Base-by-base conservation (phyloP, 1,140 invertebrate genomes). In the Augochlora pura region DNA sequence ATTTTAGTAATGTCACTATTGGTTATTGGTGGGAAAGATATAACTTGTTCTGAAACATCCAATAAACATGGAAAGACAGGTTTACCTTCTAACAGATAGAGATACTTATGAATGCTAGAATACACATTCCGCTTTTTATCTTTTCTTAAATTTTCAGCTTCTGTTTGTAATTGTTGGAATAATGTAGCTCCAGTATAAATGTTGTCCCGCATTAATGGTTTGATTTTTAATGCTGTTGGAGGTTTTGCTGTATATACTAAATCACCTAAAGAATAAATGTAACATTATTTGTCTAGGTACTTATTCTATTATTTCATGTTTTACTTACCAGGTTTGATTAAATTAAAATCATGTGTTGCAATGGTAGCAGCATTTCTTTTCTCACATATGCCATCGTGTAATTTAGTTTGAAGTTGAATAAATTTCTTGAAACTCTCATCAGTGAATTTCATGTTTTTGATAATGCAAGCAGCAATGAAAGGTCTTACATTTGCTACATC, bases 1-100 rank as follows among this genome's bases (percentile, higher is more conserved):
- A 96, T 95, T 94, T 97, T 97, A 6, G 96, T 96, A 81, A 94
- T 92, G 62, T 97, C 96, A 85, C 96, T 95, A 90, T 97, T 97
- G 21, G 96, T 97, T 64, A 98, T 96, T 1, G 97, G 97, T 68
- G 97, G 97, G 88, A 98, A 96, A 27, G 96, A 97, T 81, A 98
- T 95, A 1, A 97, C 96, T 75, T 93, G 93, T 6, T 94, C 93
- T 25, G 91, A 91, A 14, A 92, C 89, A 90, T 96, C 95, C 70
- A 95, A 77, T 39, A 97, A 88, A 88, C 95, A 97, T 0, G 96
- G 96, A 90, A 95, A 97, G 18, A 94, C 83, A 9, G 93, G 88
- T 90, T 97, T 96, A 63, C 96, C 96, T 91, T 97, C 96, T 57
- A 98, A 88, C 38, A 97, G 87, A 88, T 97, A 96, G 64, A 98